Evolutionary conservation across 2,888 invertebrate genomes (phyloP).

Genomic region (Melanargia galathea): DNA sequence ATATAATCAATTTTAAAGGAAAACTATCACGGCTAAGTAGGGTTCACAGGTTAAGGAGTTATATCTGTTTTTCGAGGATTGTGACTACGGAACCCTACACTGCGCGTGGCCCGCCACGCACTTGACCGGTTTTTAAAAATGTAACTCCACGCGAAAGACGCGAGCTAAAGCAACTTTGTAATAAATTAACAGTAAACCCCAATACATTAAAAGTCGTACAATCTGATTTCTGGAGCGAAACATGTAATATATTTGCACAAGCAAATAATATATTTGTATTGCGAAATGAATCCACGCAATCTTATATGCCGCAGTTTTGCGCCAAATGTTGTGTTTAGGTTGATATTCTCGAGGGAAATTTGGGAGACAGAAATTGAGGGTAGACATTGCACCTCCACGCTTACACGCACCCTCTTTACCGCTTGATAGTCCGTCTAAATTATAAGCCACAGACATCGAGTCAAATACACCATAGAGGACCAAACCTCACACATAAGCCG

Average conservation of each 20-base stretch:
- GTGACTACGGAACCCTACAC: too few species aligned
- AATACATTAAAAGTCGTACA: too few species aligned
- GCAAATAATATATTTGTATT: slow-evolving; percentile 5
- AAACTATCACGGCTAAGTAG: too few species aligned
- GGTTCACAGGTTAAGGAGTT: too few species aligned
- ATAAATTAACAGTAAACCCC: too few species aligned
- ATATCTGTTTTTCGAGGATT: too few species aligned
- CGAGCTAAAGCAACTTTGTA: too few species aligned
- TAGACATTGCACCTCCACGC: slow-evolving; percentile 75
- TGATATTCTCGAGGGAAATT: slow-evolving; percentile 72
- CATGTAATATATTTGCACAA: neutral
- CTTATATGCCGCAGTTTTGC: slow-evolving; percentile 33
- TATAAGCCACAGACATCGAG: slow-evolving; percentile 47
- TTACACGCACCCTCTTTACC: slow-evolving; percentile 72
- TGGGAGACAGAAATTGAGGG: slow-evolving; percentile 53
- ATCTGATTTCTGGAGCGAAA: neutral
- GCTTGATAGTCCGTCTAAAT: slow-evolving; percentile 64
- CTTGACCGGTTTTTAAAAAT: too few species aligned
- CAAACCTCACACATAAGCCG: too few species aligned
- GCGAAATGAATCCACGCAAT: slow-evolving; percentile 30
- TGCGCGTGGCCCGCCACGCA: too few species aligned
- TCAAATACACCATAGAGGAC: neutral
- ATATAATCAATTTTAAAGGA: too few species aligned
- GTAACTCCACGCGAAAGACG: too few species aligned
- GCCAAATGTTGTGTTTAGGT: slow-evolving; percentile 49